Evolutionary conservation across 2,888 invertebrate species (phyloP).

Genomic region (Peribatodes rhomboidaria): DNA sequence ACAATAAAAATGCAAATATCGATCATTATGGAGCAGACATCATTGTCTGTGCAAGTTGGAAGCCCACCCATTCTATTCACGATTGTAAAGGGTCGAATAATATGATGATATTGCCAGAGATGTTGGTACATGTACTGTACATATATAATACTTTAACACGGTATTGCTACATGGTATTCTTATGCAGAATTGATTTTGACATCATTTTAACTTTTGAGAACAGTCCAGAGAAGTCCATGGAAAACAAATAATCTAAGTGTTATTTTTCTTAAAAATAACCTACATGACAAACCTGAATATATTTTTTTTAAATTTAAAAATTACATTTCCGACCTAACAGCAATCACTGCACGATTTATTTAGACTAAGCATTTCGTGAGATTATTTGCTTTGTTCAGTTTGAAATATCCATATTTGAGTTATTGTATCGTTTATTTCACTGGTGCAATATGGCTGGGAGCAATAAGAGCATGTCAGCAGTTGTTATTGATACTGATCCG

Average conservation of each 20-base stretch:
- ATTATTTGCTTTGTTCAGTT: conserved; percentile 42
- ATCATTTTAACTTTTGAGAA: no score
- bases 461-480: conserved; percentile 32
- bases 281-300: no score
- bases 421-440: conserved; percentile 57
- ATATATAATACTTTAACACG: no score
- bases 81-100: conserved; percentile 57
- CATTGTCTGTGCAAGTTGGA: conserved; percentile 71
- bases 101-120: conserved; percentile 1
- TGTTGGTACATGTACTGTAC: background rate
- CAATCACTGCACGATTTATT: no score
- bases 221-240: no score
- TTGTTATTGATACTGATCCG: conserved; percentile 25
- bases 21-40: conserved; percentile 71
- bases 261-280: no score
- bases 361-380: background rate
- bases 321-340: background rate
- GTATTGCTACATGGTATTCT: no score
- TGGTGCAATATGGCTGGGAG: conserved; percentile 36
- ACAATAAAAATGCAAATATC: conserved; percentile 77
- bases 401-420: conserved; percentile 56
- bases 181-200: no score
- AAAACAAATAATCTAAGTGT: no score
- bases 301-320: no score
- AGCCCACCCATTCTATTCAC: conserved; percentile 64